phyloP scores from a whole-genome alignment of 2,113 vertebrate genomes.

The Hippocampus mohnikei region DNA sequence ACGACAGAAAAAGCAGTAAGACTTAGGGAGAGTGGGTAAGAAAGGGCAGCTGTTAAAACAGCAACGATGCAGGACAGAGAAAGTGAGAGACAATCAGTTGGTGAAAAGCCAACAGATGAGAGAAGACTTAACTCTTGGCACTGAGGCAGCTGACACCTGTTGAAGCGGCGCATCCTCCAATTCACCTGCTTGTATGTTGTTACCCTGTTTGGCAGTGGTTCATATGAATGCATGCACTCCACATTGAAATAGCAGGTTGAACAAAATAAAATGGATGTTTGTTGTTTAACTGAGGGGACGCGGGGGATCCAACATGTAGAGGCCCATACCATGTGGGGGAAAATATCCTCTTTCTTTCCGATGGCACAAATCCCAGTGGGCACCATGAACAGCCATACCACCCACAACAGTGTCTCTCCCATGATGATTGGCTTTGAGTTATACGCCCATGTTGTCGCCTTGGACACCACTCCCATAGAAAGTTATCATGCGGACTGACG shows the following conservation, averaged over 20 bases:
- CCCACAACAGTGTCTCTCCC: conserved; percentile 37
- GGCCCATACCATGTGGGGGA: conserved; percentile 1
- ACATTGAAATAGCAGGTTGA: neutral
- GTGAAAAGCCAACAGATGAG: conserved; percentile 11
- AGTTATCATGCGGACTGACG: conserved; percentile 19
- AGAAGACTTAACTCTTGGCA: conserved; percentile 15
- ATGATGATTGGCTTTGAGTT: conserved; percentile 52
- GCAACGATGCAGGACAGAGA: neutral
- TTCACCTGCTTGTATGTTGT: conserved; percentile 26
- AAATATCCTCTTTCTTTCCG: conserved; percentile 52
- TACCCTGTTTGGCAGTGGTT: neutral
- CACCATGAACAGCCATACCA: conserved; percentile 33
- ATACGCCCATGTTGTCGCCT: conserved; percentile 47
- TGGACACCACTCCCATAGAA: conserved; percentile 47
- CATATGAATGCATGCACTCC: neutral
- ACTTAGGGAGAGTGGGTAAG: neutral
- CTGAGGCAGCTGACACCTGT: conserved; percentile 48
- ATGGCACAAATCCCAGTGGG: conserved; percentile 34
- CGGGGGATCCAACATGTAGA: conserved; percentile 42
- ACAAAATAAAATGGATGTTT: neutral
- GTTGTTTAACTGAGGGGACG: conserved; percentile 18
- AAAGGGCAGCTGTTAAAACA: neutral
- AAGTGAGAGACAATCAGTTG: conserved; percentile 17
- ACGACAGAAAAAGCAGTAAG: conserved; percentile 1
- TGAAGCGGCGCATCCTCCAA: conserved; percentile 14